Conservation (phyloP, 1,140 invertebrate species). For the Eueides isabella region DNA sequence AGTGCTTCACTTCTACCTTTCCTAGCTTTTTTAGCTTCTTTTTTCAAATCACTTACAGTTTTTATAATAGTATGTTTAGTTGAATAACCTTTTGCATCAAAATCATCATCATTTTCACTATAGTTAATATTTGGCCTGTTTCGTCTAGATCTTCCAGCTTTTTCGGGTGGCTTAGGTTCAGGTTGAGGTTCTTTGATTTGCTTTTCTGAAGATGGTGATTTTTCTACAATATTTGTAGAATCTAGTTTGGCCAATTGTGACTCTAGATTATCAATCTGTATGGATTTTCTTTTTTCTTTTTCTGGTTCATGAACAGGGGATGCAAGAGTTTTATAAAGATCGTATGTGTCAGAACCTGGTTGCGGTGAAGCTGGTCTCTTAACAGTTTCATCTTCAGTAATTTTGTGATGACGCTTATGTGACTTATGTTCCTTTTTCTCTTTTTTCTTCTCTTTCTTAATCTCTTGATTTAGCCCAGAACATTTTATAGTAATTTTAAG, state of each 20-base stretch:
- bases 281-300: constrained; percentile 52
- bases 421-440: constrained; percentile 75
- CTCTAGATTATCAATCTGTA: constrained; percentile 67
- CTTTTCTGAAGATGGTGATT: constrained; percentile 59
- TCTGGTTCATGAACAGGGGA: constrained; percentile 65
- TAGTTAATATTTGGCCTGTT: constrained; percentile 81
- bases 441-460: constrained; percentile 80
- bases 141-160: constrained; percentile 69
- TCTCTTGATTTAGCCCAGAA: constrained; percentile 79
- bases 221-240: constrained; percentile 51
- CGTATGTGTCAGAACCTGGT: constrained; percentile 79
- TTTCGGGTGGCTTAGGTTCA: constrained; percentile 74
- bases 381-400: constrained; percentile 63
- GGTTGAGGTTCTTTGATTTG: constrained; percentile 64
- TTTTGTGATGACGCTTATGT: constrained; percentile 76
- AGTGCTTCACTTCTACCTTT: constrained; percentile 56
- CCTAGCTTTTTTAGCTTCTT: constrained; percentile 63
- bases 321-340: constrained; percentile 78
- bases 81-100: constrained; percentile 52
- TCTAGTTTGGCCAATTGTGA: constrained; percentile 68
- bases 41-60: constrained; percentile 71
- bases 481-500: constrained; percentile 81
- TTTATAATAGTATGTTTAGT: constrained; percentile 62
- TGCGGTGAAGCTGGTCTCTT: constrained; percentile 81
- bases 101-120: constrained; percentile 80